Base-by-base conservation (phyloP, 2,797 vertebrate genomes). In the Enteromius trimaculatus region DNA sequence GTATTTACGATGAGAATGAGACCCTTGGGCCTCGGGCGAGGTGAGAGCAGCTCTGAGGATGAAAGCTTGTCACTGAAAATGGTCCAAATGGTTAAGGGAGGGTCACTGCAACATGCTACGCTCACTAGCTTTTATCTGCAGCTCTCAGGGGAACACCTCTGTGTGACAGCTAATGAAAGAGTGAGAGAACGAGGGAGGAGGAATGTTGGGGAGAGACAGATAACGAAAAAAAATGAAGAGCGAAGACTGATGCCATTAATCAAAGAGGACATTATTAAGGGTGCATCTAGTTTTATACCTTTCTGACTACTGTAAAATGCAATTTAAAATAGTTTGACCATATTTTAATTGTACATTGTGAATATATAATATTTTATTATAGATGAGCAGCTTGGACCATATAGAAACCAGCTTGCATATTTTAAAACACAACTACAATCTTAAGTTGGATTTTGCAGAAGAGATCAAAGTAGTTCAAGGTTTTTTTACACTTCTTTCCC, bases 11-110 rank as follows among this genome's bases (percentile, higher is more conserved):
- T 64, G 78, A 58, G 74, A 87, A 75, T 47, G 55, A 84, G 85
- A 84, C 79, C 79, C 65, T 75, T 74, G 76, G 64, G 72, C 60
- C 77, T 74, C 69, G 60, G 72, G 77, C 21, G 66, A 84, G 47
- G 51, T 58, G 34, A 71, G 77, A 69, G 65, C 71, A 47, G 88
- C 66, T 88, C 90, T 49, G 23, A 84, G 86, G 77, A 87, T 93
- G 93, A 94, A 92, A 90, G 91, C 90, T 90, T 93, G 93, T 94
- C 94, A 92, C 90, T 91, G 94, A 94, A 93, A 93, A 90, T 87
- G 90, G 80, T 58, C 89, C 92, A 85, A 85, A 53, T 82, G 80
- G 77, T 90, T 90, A 92, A 88, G 87, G 86, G 86, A 94, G 94
- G 93, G 94, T 95, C 94, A 93, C 87, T 42, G 86, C 77, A 79